Evolutionary conservation across 2,797 vertebrate genomes (phyloP), one percentile per base, ranked within the genome.

Genomic region (Halcyon leucocephala): DNA sequence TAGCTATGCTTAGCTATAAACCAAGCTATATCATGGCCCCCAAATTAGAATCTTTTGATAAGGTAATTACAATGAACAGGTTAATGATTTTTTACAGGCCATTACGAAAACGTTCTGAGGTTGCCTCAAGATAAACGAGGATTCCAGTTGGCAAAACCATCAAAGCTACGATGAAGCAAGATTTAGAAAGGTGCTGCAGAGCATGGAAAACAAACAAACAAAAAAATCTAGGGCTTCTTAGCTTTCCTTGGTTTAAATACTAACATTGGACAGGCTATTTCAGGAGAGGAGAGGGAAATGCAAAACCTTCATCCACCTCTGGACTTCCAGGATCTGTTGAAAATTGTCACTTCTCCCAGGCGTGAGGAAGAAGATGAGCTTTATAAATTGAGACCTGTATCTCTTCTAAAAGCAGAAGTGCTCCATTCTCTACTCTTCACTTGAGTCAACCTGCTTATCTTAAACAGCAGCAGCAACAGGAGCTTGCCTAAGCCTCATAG

Each of bases 1-100:
- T 96, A 73, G 52, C 65, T 86, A 13, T 49, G 51, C 71, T 73
- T 76, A 78, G n/a, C 78, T 89, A 78, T 87, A 74, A 71, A 82
- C 26, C 55, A n/a, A 52, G 22, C 39, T 86, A n/a, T 41, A 60
- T 82, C 6, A 7, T 31, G 39, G 22, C 14, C 62, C 14, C 46
- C 64, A 86, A 62, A 67, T 93, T 55, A 89, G 55, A 92, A 73
- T 60, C 1, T 90, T 95, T 91, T 65, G 21, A 52, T 91, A 72
- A 86, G 15, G 26, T 26, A 31, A 35, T 73, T 87, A 55, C 13
- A 88, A 42, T 52, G 49, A 82, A 77, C 16, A 72, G 20, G 28
- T 82, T 78, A 77, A 95, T 71, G 42, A 35, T 61, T 83, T 93
- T 91, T 93, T 70, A 62, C 37, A 57, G 54, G 51, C n/a, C 37